Conservation (phyloP, 1,140 invertebrate species). For the Homalodisca vitripennis region DNA sequence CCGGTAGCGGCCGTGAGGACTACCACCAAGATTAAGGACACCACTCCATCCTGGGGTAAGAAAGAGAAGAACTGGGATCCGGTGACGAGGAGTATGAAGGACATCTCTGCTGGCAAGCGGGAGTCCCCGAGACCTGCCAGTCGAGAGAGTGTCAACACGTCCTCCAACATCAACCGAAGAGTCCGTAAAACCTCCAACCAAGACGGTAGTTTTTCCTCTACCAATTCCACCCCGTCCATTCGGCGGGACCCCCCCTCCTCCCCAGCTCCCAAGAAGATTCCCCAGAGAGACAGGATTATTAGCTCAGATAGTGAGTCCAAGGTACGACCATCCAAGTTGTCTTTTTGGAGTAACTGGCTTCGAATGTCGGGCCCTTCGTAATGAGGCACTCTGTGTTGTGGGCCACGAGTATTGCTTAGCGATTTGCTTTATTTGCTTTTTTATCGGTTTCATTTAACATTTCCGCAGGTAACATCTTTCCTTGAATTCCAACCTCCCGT, state of each 20-base stretch:
- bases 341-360: constrained; percentile 64
- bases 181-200: constrained; percentile 17
- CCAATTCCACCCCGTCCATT: constrained; percentile 46
- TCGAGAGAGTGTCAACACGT: constrained; percentile 48
- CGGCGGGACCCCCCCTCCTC: constrained; percentile 26
- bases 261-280: constrained; percentile 30
- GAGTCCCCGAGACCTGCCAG: constrained; percentile 43
- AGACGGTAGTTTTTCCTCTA: constrained; percentile 30
- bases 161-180: constrained; percentile 42
- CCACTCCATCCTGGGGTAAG: not conserved
- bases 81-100: constrained; percentile 11
- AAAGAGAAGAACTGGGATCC: constrained; percentile 21
- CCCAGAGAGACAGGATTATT: constrained; percentile 44
- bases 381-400: constrained; percentile 11
- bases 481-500: too few species aligned
- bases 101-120: constrained; percentile 35
- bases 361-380: constrained; percentile 32
- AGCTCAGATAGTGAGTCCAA: constrained; percentile 54
- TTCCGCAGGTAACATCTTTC: not conserved
- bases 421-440: constrained; percentile 25
- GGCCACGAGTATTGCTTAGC: constrained; percentile 19
- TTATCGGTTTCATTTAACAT: constrained; percentile 23
- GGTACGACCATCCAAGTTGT: constrained; percentile 64
- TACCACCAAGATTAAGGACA: not conserved
- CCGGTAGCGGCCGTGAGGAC: not conserved